These are phyloP conservation scores for Gorsachius goisagi DNA, from an alignment of 2,113 vertebrate species.

Conservation along the genomic window DNA sequence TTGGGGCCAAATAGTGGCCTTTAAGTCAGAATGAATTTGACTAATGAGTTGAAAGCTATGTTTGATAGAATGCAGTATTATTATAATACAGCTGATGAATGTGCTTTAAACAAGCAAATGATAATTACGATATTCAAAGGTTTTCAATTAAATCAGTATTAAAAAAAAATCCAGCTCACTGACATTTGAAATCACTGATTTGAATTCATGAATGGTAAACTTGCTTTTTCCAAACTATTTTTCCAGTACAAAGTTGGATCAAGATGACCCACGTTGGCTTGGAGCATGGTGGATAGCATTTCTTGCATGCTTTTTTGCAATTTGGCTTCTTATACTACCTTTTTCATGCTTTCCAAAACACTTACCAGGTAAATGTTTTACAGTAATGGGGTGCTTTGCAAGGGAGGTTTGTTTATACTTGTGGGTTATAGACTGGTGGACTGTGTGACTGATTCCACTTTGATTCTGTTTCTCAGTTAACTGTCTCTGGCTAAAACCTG, in stretches of 20 bases:
- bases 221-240: conserved; percentile 12
- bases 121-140: not conserved
- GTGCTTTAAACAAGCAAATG: not conserved
- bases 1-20: not conserved
- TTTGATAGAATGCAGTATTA: not conserved
- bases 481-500: not conserved
- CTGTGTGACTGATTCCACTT: not conserved
- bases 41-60: not conserved
- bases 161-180: not conserved
- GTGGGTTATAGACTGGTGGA: not conserved
- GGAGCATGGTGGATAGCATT: conserved; percentile 86
- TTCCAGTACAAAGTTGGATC: conserved; percentile 39
- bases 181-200: not conserved
- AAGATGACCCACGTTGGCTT: conserved; percentile 79
- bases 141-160: not conserved
- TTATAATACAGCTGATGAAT: not conserved
- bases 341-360: conserved; percentile 80
- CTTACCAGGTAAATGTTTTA: conserved; percentile 76
- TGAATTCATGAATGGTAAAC: not conserved
- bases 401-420: not conserved
- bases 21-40: not conserved
- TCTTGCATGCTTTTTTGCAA: conserved; percentile 65
- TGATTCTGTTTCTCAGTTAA: not conserved
- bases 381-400: not conserved
- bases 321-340: conserved; percentile 77